Base-by-base conservation (phyloP, 2,113 vertebrate genomes). In the Eidolon helvum region DNA sequence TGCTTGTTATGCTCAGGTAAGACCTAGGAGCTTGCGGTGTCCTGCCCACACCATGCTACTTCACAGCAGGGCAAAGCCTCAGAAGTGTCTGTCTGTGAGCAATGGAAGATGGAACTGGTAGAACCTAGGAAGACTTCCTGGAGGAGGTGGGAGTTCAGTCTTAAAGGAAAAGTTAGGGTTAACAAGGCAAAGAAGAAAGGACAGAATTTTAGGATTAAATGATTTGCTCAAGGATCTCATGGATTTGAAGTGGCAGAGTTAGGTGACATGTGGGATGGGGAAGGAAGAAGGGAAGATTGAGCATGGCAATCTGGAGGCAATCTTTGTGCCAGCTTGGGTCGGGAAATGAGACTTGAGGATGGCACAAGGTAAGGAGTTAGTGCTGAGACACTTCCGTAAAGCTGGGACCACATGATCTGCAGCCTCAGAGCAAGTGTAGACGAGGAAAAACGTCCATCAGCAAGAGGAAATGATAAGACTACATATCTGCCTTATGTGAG, bases 161-260 rank as follows among this genome's bases (percentile, higher is more conserved):
- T 95, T 38, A 75, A 87, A 87, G 33, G 65, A 63, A 68, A 75
- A 88, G 43, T 61, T 28, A 45, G 40, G 10, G 21, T 72, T 79
- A 57, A 75, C 14, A 55, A 89, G 18, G 35, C 71, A 69, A 40
- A 92, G 61, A 71, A 85, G 3, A 14, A 7, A 40, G 3, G 26
- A 43, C 19, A 55, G 38, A 9, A 21, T 38, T 78, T 55, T 24
- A 10, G 48, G 55, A 30, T 61, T 69, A 38, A 74, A 26, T 38
- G 55, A 38, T 89, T 85, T 89, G 50, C 68, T n/a, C 3, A 12
- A 38, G 33, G 28, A 50, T 43, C 33, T 50, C 65, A 10, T 65
- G 40, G 78, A 18, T 65, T 57, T 79, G 33, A 28, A 66, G 40
- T 3, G 18, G 30, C 9, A 45, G 40, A 68, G 15, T 24, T 40